Percentiles rank a stretch among this genome's conserved stretches.
phyloP scores from a whole-genome alignment of 2,888 invertebrate genomes.

The Dynastes grantii region DNA sequence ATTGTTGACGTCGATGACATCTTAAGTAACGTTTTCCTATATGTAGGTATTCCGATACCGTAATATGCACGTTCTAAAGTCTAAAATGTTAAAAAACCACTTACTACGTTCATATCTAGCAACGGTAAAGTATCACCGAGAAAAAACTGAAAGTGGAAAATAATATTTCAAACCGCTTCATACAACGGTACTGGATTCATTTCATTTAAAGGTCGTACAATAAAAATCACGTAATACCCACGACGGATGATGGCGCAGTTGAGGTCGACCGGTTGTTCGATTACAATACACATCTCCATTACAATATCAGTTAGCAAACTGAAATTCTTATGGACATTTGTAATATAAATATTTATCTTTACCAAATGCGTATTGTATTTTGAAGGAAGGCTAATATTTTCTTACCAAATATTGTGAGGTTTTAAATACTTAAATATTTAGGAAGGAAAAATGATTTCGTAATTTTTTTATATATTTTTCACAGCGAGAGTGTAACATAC shows the following conservation, averaged over 20 bases:
- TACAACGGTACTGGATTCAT: constrained; percentile 40
- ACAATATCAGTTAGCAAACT: constrained; percentile 17
- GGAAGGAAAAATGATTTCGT: too few relatives aligned
- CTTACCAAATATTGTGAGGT: too few relatives aligned
- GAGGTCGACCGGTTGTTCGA: constrained; percentile 36
- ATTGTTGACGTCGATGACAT: too few relatives aligned
- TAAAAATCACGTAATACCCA: constrained; percentile 32
- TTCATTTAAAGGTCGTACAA: constrained; percentile 30
- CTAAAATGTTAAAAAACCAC: background rate
- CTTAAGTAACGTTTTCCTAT: too few relatives aligned
- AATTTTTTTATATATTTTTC: too few relatives aligned
- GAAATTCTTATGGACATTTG: constrained; percentile 10
- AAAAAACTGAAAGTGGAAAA: constrained; percentile 36
- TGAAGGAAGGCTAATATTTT: too few relatives aligned
- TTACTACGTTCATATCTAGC: background rate
- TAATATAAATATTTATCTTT: constrained; percentile 16
- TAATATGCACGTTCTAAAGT: too few relatives aligned
- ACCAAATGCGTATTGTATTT: background rate
- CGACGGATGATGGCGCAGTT: constrained; percentile 5
- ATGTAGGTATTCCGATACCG: too few relatives aligned
- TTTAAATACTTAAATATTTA: too few relatives aligned
- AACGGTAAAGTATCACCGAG: constrained; percentile 31
- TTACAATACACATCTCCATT: constrained; percentile 27
- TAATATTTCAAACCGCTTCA: constrained; percentile 31
- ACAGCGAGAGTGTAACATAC: too few relatives aligned